A percentile compares a stretch with the other conserved stretches of the same genome.
Evolutionary conservation across 1,140 invertebrate species (phyloP).

Genomic region (Doryteuthis pealeii): DNA sequence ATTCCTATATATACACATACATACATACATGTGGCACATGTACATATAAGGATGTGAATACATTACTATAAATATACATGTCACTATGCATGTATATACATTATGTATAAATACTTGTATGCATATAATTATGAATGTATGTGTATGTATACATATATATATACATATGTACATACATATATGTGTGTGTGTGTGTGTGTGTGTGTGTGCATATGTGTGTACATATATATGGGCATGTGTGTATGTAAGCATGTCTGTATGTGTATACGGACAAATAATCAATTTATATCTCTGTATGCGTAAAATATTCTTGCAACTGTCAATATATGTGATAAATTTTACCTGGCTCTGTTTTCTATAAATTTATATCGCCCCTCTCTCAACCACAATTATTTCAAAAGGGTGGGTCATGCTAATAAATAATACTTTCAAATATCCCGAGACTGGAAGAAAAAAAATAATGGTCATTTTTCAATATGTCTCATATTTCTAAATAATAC

Average conservation of each 20-base stretch:
- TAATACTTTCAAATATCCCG: no score
- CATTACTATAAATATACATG: neutral
- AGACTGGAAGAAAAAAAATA: no score
- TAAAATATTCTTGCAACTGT: no score
- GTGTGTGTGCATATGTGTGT: neutral
- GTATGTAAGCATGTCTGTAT: neutral
- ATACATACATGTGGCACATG: neutral
- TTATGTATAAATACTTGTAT: neutral
- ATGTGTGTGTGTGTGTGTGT: neutral
- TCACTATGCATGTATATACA: neutral
- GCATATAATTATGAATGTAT: neutral
- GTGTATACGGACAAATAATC: no score
- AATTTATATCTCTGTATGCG: no score
- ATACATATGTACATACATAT: neutral
- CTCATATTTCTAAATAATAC: no score
- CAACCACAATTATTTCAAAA: no score
- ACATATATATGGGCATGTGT: neutral
- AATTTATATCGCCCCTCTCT: no score
- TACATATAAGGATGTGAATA: neutral
- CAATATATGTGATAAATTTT: no score
- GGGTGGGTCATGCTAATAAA: no score
- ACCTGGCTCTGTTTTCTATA: no score
- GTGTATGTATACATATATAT: neutral
- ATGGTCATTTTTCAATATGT: no score
- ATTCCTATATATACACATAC: neutral